Evolutionary conservation across 2,888 invertebrate species (phyloP), one percentile per base, ranked within the genome.

Genomic region (Eugnorisma glareosa): DNA sequence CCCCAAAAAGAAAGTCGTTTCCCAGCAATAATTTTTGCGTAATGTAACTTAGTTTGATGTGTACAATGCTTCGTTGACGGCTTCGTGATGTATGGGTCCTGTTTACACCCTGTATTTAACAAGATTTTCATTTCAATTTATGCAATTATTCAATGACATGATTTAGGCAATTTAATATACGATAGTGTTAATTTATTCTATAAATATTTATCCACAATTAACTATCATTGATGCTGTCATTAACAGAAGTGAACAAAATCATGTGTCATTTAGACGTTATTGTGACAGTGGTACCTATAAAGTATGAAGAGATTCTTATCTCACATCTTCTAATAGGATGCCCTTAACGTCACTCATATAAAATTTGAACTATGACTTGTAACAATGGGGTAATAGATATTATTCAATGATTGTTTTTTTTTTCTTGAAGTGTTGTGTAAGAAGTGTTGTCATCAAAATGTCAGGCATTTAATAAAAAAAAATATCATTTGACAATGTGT

Each of bases 401-500:
- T 57, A 54, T 54, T 54, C 7, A 57, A 57, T 28, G 15, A 57
- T 28, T 18, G 15, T 28, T 57, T 28, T 1, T 6, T 28, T 57
- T 57, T 57, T 8, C 0, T 28, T 8, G 2, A 24, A 24, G 48
- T 24, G 24, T 40, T 40, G 40, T 10, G 10, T 45, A 15, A 15
- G 6, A 7, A 48, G 48, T 48, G 21, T 10, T 75, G 37, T 64
- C 45, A 59, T 37, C 6, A 51, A 35, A 54, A 21, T 66, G 18
- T 13, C 40, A 40, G 18, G 4, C 35, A 13, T 11, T 11, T 28
- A 21, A 51, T 18, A 35, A 70, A 51, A 37, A 43, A 24, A 63
- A 37, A 18, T 3, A 51, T 61, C 15, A 81, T 61, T 73, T 80
- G 37, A 21, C n/a, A 66, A 63, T 4, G 15, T 54, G 4, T 28